Percentiles rank a stretch among this genome's conserved stretches.
phyloP scores from a whole-genome alignment of 2,888 invertebrate genomes.

The Hydroisotoma schaefferi region DNA sequence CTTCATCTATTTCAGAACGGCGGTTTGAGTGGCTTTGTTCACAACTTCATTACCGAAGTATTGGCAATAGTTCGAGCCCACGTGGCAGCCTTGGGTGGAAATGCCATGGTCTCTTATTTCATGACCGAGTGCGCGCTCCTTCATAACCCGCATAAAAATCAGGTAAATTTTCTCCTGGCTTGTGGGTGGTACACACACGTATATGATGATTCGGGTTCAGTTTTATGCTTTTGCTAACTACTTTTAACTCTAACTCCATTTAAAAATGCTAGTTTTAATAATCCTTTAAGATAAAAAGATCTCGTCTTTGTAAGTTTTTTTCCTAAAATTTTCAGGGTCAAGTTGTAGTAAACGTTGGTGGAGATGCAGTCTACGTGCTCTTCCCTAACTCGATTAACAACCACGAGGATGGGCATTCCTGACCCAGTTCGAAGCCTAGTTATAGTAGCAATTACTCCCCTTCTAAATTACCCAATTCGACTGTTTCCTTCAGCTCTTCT shows the following conservation, averaged over 20 bases:
- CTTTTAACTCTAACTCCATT: too few species aligned
- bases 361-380: constrained; percentile 82
- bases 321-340: constrained; percentile 72
- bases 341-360: constrained; percentile 91
- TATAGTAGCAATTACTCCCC: too few species aligned
- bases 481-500: too few species aligned
- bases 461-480: too few species aligned
- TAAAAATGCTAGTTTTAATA: too few species aligned
- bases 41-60: constrained; percentile 89
- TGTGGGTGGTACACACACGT: too few species aligned
- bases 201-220: too few species aligned
- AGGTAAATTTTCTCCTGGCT: too few species aligned
- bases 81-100: constrained; percentile 88
- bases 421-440: too few species aligned
- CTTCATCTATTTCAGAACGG: constrained; percentile 61
- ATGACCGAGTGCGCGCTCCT: constrained; percentile 86
- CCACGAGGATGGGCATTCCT: constrained; percentile 21
- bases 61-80: constrained; percentile 89
- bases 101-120: constrained; percentile 90
- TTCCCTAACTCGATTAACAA: constrained; percentile 56
- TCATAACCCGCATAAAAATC: constrained; percentile 93
- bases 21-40: constrained; percentile 89
- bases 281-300: too few species aligned
- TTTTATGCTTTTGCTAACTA: too few species aligned
- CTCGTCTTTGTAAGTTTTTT: neutral